Conservation (phyloP, 2,888 invertebrate species). For the Palloptera scutellata region DNA sequence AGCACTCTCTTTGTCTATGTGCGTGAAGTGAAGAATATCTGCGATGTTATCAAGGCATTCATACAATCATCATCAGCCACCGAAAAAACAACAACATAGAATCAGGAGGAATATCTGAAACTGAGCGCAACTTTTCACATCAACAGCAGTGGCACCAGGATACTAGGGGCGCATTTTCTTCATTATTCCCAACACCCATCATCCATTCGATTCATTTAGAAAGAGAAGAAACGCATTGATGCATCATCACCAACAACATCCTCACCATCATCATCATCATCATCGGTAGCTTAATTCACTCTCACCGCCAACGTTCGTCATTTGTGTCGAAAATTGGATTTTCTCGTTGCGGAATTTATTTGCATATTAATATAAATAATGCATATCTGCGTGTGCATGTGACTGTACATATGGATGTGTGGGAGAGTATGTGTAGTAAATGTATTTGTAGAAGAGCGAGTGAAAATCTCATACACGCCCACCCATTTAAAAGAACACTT, state of each 20-base stretch:
- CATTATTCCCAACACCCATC: constrained; percentile 7
- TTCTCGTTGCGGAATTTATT: constrained; percentile 46
- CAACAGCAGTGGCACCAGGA: not conserved
- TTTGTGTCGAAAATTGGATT: constrained; percentile 42
- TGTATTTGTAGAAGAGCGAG: constrained; percentile 14
- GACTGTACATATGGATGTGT: constrained; percentile 36
- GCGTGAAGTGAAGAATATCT: constrained; percentile 34
- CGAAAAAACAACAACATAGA: constrained; percentile 1
- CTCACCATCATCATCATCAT: constrained; percentile 17
- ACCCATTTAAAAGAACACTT: constrained; percentile 26
- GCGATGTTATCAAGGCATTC: constrained; percentile 31
- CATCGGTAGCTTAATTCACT: constrained; percentile 10
- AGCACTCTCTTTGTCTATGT: constrained; percentile 32
- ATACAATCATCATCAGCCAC: no score
- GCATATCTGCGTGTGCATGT: constrained; percentile 22
- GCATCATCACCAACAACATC: no score
- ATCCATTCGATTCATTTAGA: not conserved
- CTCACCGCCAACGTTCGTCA: constrained; percentile 23
- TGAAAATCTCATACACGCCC: not conserved
- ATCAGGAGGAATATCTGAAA: no score
- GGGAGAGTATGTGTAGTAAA: constrained; percentile 16
- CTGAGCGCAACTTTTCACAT: not conserved
- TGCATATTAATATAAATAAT: constrained; percentile 47
- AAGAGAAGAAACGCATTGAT: no score
- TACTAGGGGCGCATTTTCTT: not conserved